Evolutionary conservation across 2,888 invertebrate species (phyloP).

Genomic region (Plagodis pulveraria): DNA sequence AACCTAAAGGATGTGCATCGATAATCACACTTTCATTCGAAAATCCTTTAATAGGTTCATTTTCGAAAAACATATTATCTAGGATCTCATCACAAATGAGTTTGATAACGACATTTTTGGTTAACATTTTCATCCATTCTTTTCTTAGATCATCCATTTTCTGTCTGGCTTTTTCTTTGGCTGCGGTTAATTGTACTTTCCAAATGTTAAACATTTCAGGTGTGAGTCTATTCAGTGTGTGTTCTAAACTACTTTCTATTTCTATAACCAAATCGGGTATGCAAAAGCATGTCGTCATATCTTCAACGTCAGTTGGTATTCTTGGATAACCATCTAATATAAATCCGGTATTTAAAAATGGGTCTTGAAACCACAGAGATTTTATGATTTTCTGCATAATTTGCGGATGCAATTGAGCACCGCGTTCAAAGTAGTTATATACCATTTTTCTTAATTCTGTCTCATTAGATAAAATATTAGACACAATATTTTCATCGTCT

Average conservation of each 20-base stretch:
- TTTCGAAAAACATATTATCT: conserved; percentile 40
- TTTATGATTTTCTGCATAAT: conserved; percentile 73
- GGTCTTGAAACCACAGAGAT: conserved; percentile 81
- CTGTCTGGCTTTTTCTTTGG: conserved; percentile 53
- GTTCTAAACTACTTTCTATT: conserved; percentile 66
- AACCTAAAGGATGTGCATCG: conserved; percentile 72
- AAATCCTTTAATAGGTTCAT: conserved; percentile 35
- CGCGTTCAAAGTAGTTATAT: conserved; percentile 78
- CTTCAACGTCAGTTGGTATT: conserved; percentile 79
- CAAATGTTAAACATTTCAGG: conserved; percentile 64
- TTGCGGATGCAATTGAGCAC: conserved; percentile 69
- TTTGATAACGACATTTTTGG: conserved; percentile 58
- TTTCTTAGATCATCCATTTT: conserved; percentile 51
- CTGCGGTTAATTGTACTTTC: conserved; percentile 67
- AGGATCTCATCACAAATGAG: conserved; percentile 65
- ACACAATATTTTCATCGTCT: conserved; percentile 58
- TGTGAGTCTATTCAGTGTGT: conserved; percentile 58
- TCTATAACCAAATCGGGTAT: conserved; percentile 86
- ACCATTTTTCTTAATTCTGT: conserved; percentile 64
- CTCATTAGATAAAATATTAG: conserved; percentile 68
- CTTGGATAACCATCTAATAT: conserved; percentile 87
- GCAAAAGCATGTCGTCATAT: conserved; percentile 74
- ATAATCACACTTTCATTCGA: conserved; percentile 70
- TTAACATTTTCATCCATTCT: conserved; percentile 61
- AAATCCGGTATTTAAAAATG: conserved; percentile 78